A percentile compares a stretch with the other conserved stretches of the same genome.
phyloP scores from a whole-genome alignment of 2,797 vertebrate species.

The Oryzias dopingdopingensis region DNA sequence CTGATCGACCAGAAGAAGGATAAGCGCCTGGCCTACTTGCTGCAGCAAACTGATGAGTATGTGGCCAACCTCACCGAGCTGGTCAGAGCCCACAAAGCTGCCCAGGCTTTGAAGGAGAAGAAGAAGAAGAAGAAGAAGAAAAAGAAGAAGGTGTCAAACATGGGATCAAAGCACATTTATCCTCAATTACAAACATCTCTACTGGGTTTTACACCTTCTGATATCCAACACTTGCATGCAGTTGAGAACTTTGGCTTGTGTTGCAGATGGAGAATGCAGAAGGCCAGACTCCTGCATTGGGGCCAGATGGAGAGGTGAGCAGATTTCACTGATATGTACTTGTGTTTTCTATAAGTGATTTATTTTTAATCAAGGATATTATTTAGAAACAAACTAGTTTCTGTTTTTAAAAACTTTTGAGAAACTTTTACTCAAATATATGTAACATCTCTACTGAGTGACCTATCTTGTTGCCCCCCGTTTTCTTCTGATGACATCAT shows the following conservation, averaged over 20 bases:
- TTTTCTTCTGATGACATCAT: too few relatives aligned
- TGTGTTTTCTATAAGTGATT: too few relatives aligned
- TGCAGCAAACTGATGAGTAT: conserved; percentile 97
- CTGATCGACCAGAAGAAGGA: conserved; percentile 99
- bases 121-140: conserved; percentile 80
- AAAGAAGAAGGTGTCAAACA: conserved; percentile 75
- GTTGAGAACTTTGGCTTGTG: conserved; percentile 13
- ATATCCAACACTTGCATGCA: background rate
- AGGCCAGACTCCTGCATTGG: conserved; percentile 82
- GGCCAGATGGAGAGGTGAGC: conserved; percentile 93
- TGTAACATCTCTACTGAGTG: too few relatives aligned
- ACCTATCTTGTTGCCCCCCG: too few relatives aligned
- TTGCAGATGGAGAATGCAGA: conserved; percentile 84
- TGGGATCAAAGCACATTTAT: background rate
- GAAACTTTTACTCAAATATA: too few relatives aligned
- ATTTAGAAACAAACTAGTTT: too few relatives aligned
- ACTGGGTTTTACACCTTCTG: too few relatives aligned
- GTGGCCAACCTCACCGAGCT: conserved; percentile 97
- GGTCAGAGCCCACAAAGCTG: conserved; percentile 94
- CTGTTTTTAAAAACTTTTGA: too few relatives aligned
- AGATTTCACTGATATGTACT: too few relatives aligned
- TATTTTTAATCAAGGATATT: too few relatives aligned
- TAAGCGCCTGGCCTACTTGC: conserved; percentile 95
- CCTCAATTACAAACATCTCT: too few relatives aligned
- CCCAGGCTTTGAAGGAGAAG: conserved; percentile 94